These are phyloP conservation scores for Mellilla xanthometata DNA, from an alignment of 2,888 invertebrate genomes.

Conservation along the genomic window DNA sequence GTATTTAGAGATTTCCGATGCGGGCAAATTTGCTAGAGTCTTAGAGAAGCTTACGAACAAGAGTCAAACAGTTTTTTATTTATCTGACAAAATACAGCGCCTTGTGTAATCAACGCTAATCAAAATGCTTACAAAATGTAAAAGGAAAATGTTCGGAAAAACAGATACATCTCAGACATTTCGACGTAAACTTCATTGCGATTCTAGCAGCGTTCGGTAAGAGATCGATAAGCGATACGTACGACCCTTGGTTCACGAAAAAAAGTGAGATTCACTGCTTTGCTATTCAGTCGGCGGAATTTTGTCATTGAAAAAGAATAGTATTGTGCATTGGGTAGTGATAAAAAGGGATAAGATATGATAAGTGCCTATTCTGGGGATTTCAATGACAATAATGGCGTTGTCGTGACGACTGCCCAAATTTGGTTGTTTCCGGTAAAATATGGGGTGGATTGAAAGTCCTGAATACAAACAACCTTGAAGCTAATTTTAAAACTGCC, in stretches of 20 bases:
- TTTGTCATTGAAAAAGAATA: constrained; percentile 70
- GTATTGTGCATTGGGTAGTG: constrained; percentile 58
- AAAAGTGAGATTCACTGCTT: constrained; percentile 64
- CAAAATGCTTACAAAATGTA: constrained; percentile 43
- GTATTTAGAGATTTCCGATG: constrained; percentile 39
- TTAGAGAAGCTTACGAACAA: too few species aligned
- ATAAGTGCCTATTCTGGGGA: constrained; percentile 34
- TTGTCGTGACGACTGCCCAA: constrained; percentile 10
- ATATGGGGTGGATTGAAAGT: too few species aligned
- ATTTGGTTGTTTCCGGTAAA: constrained; percentile 8
- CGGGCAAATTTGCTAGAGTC: too few species aligned
- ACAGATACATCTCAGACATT: constrained; percentile 49
- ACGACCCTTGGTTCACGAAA: constrained; percentile 58
- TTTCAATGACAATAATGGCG: constrained; percentile 24
- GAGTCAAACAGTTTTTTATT: too few species aligned
- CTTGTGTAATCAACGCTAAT: constrained; percentile 20
- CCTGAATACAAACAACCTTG: too few species aligned
- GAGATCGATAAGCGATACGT: constrained; percentile 67
- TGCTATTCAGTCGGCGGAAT: constrained; percentile 61
- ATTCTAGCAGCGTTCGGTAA: constrained; percentile 62
- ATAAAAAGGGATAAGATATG: constrained; percentile 60
- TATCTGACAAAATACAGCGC: too few species aligned
- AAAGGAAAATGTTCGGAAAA: constrained; percentile 37
- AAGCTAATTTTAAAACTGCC: too few species aligned
- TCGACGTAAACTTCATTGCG: constrained; percentile 56